Evolutionary conservation across 2,888 invertebrate genomes (phyloP), one percentile per base, ranked within the genome.

Genomic region (Brachyptera risi): DNA sequence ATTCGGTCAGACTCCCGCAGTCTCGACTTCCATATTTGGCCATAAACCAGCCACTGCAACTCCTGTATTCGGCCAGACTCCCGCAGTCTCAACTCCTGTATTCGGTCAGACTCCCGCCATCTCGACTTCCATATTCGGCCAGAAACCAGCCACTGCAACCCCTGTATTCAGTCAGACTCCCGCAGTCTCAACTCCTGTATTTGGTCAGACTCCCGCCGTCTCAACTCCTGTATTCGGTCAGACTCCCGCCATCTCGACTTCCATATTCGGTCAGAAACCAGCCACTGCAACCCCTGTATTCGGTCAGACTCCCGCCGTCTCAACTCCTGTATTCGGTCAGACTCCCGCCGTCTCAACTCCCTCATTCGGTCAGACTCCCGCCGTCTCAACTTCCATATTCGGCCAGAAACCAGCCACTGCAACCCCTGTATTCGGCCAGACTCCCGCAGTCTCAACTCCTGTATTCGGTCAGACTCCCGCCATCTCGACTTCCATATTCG

Each of bases 201-300:
- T 35, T 37, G 57, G 47, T 19, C 47, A 47, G n/a, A 49, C 59
- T 47, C n/a, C 59, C 15, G 35, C 42, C 56, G 37, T 61, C 59
- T n/a, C 5, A 11, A 5, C 11, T 35, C 11, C 35, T 5, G 5
- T 35, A 35, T 9, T 40, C 40, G 40, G n/a, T 9, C 40, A 15
- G 31, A 31, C 15, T 50, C 21, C n/a, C 19, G 59, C 62, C 54
- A 51, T 38, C 26, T n/a, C n/a, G n/a, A 9, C 31, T 37, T 11
- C 56, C 56, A 24, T 61, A 50, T 35, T 21, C 47, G 44, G 44
- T 40, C 40, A 50, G 58, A 56, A 27, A 21, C n/a, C n/a, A n/a
- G n/a, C n/a, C n/a, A 59, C 63, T 21, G 61, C 61, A 13, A 13
- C 42, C 4, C 58, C 63, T n/a, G 47, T 64, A 1, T 68, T 67